Percentiles rank a stretch among this genome's conserved stretches.
Evolutionary conservation across 2,113 vertebrate species (phyloP).

Genomic region (Ceyx melanurus): DNA sequence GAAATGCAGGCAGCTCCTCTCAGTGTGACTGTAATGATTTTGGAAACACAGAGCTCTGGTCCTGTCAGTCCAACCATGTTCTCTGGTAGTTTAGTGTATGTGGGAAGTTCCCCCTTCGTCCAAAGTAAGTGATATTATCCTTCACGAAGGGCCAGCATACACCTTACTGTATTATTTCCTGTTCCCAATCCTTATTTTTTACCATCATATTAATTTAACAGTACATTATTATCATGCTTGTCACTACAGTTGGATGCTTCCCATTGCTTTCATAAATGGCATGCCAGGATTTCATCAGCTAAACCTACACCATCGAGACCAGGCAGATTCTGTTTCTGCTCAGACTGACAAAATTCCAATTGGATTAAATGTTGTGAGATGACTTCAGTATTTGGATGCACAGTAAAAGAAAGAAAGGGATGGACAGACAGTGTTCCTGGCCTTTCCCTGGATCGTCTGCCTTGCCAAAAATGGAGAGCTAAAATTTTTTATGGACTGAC

Average conservation of each 20-base stretch:
- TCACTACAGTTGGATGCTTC: neutral
- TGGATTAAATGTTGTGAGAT: neutral
- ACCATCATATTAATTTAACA: neutral
- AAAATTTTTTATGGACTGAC: neutral
- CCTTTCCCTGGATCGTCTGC: neutral
- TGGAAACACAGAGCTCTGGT: neutral
- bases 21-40: neutral
- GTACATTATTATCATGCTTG: neutral
- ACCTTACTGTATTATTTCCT: neutral
- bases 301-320: neutral
- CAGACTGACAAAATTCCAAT: neutral
- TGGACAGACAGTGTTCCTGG: neutral
- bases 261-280: neutral
- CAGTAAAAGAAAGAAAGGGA: neutral
- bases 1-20: neutral
- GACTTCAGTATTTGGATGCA: neutral
- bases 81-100: neutral
- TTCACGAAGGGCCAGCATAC: neutral
- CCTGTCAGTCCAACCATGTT: neutral
- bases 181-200: neutral
- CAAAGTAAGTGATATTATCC: neutral
- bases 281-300: neutral
- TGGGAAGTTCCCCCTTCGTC: neutral
- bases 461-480: neutral
- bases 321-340: neutral